Base-by-base conservation (phyloP, 2,888 invertebrate genomes). In the Tuta absoluta region DNA sequence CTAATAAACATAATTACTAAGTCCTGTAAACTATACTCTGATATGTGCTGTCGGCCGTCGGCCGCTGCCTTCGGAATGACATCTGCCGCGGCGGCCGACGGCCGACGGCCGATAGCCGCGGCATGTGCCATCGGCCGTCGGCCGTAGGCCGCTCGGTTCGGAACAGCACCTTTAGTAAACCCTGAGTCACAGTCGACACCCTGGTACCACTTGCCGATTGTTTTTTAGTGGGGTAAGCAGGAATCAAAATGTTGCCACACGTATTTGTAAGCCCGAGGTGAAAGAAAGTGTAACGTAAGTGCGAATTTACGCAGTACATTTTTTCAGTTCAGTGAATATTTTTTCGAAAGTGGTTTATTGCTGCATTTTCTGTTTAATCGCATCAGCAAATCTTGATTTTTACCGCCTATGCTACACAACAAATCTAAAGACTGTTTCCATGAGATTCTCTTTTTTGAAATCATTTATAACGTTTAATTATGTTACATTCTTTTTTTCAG, bases 151-250 rank as follows among this genome's bases (percentile, higher is more conserved):
- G n/a, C n/a, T n/a, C n/a, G n/a, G n/a, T n/a, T n/a, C n/a, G n/a
- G n/a, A n/a, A n/a, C n/a, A n/a, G n/a, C n/a, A n/a, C n/a, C 67
- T 17, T 58, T 19, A 7, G 45, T 59, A 24, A 67, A 64, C 1
- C 65, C 67, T 12, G 67, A 64, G n/a, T 67, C 63, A 19, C 51
- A 49, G 38, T 67, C 58, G 11, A 67, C 38, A 12, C 21, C 21
- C 7, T 62, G 38, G 28, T 67, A 67, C 65, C 67, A 67, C 41
- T 37, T 64, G 1, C 56, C 17, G 17, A 67, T 23, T 23, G 64
- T 66, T n/a, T 51, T 23, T 1, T 64, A 53, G 45, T 64, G 66
- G 7, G 66, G 66, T 24, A 66, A 60, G 19, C 64, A 64, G 4
- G 62, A 59, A 38, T 66, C 57, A 38, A 51, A 63, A 28, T 38